Percentiles rank a stretch among this genome's conserved stretches.
Conservation (phyloP, 2,888 invertebrate species). For the Eupithecia subumbrata region DNA sequence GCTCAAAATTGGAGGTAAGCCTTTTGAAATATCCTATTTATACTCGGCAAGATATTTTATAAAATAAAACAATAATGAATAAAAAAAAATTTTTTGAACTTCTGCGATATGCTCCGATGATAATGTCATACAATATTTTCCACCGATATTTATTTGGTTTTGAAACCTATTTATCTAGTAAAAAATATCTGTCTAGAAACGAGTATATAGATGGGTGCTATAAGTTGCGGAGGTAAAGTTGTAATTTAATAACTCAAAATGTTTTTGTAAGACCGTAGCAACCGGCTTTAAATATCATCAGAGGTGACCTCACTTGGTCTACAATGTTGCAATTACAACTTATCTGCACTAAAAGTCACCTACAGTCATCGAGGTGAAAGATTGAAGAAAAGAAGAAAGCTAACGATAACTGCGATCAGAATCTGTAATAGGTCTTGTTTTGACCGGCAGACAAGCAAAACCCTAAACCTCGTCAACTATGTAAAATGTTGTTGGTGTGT, state of each 20-base stretch:
- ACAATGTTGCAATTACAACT: not conserved
- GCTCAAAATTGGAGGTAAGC: not conserved
- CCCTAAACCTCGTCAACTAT: not conserved
- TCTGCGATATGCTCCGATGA: too few species aligned
- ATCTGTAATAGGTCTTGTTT: not conserved
- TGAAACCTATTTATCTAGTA: too few species aligned
- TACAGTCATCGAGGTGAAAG: not conserved
- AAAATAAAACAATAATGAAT: too few species aligned
- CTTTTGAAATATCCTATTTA: not conserved
- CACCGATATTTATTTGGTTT: too few species aligned
- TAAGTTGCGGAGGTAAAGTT: not conserved
- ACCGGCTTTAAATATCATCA: conserved; percentile 2
- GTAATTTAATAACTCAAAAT: not conserved
- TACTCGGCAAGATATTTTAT: not conserved
- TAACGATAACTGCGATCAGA: not conserved
- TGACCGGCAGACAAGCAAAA: not conserved
- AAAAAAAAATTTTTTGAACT: too few species aligned
- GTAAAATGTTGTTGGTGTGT: not conserved
- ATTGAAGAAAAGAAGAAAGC: not conserved
- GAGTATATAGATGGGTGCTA: not conserved
- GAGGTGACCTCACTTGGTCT: not conserved
- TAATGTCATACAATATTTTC: too few species aligned
- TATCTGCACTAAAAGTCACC: conserved; percentile 1
- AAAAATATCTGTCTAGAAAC: too few species aligned
- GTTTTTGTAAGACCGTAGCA: not conserved